Conservation (phyloP, 1,140 invertebrate genomes). For the Dendroctonus ponderosae region DNA sequence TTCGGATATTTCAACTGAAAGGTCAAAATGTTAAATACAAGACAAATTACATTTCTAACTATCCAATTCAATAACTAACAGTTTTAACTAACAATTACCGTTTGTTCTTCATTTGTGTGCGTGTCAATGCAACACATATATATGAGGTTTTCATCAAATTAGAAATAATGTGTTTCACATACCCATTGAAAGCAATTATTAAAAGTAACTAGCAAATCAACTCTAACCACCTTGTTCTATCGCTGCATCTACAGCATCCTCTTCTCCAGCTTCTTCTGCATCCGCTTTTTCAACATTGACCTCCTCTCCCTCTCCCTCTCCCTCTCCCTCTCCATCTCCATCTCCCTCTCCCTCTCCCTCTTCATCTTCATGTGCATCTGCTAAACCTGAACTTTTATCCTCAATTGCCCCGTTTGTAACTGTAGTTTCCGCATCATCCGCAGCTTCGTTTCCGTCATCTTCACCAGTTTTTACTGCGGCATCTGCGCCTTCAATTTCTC, state of each 20-base stretch:
- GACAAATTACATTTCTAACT: no score
- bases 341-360: conserved; percentile 13
- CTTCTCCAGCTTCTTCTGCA: conserved; percentile 7
- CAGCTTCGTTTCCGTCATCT: not conserved
- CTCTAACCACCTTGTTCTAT: conserved; percentile 20
- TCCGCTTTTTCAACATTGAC: conserved; percentile 7
- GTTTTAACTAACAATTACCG: no score
- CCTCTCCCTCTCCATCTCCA: conserved; percentile 18
- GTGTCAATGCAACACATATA: no score
- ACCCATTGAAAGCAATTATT: no score
- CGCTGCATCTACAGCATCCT: conserved; percentile 7
- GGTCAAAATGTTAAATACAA: no score
- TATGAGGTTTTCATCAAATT: no score
- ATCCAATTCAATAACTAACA: no score
- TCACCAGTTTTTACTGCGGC: not conserved
- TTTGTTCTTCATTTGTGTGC: no score
- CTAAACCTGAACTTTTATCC: conserved; percentile 2
- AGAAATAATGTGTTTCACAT: no score
- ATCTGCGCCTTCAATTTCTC: conserved; percentile 14
- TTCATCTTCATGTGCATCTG: conserved; percentile 12
- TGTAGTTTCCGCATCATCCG: not conserved
- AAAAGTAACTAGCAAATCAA: not conserved
- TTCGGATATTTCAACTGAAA: no score
- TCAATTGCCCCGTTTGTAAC: conserved; percentile 10
- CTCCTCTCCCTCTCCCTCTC: conserved; percentile 18